phyloP scores from a whole-genome alignment of 2,797 vertebrate genomes.

The Hydrocynus forskahlii region DNA sequence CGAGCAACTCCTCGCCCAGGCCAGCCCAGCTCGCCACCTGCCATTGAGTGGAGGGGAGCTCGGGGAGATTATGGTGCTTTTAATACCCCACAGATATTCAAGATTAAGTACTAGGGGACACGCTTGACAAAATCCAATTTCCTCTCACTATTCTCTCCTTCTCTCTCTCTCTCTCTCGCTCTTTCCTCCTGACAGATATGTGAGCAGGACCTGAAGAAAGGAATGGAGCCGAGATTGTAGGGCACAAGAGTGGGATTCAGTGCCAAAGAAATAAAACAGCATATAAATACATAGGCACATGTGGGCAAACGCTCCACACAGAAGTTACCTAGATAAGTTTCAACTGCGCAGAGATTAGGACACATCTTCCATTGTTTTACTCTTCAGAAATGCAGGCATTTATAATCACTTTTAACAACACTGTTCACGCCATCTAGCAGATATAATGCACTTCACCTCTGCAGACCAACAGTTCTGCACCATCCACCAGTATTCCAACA shows the following conservation, averaged over 20 bases:
- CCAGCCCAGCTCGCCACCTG: slow-evolving; percentile 28
- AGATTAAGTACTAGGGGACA: slow-evolving; percentile 78
- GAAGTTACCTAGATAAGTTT: background rate
- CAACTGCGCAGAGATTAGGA: background rate
- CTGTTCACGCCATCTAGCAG: background rate
- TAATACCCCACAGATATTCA: slow-evolving; percentile 77
- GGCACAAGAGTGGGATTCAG: slow-evolving; percentile 5
- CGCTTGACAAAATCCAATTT: slow-evolving; percentile 82
- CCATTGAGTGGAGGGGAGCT: slow-evolving; percentile 54
- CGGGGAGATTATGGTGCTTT: slow-evolving; percentile 65
- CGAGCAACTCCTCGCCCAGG: slow-evolving; percentile 48
- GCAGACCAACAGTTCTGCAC: background rate
- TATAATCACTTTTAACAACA: slow-evolving; percentile 10
- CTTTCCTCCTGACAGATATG: slow-evolving; percentile 58
- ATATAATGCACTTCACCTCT: background rate
- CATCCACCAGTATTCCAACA: background rate
- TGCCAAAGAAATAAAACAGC: slow-evolving; percentile 11
- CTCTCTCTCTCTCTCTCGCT: slow-evolving; percentile 63
- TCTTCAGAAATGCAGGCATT: background rate
- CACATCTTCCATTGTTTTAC: background rate
- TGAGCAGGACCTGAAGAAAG: slow-evolving; percentile 49
- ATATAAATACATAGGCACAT: background rate
- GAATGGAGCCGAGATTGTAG: slow-evolving; percentile 12
- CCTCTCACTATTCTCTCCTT: slow-evolving; percentile 67
- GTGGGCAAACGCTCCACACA: background rate